Percentiles rank a stretch among this genome's conserved stretches.
Evolutionary conservation across 2,888 invertebrate species (phyloP).

Genomic region (Macrosiphum euphorbiae): DNA sequence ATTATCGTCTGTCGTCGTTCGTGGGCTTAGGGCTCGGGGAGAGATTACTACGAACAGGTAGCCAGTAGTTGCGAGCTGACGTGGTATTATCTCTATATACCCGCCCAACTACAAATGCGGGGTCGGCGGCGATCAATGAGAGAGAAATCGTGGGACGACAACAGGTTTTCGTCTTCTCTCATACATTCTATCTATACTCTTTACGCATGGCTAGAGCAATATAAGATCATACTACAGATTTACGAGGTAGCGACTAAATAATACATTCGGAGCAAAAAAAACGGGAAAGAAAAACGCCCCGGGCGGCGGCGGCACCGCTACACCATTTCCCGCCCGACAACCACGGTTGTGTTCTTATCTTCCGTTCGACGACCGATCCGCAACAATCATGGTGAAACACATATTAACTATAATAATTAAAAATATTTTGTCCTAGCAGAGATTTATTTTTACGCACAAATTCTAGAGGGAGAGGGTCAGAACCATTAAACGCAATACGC

Average conservation of each 20-base stretch:
- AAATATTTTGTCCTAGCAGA: neutral
- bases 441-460: neutral
- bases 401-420: neutral
- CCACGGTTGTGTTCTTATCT: neutral
- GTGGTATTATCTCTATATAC: neutral
- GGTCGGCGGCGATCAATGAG: neutral
- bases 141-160: neutral
- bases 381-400: neutral
- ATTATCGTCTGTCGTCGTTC: neutral
- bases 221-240: neutral
- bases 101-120: neutral
- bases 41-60: slow-evolving; percentile 34
- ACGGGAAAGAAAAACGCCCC: neutral
- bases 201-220: neutral
- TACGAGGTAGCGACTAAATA: neutral
- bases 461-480: neutral
- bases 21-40: neutral
- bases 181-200: neutral
- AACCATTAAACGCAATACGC: neutral
- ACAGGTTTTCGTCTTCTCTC: neutral
- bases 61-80: neutral
- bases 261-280: neutral
- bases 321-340: neutral
- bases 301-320: neutral
- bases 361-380: neutral